These are phyloP conservation scores for Ommatoiulus sabulosus DNA, from an alignment of 2,888 invertebrate genomes.

Conservation along the genomic window DNA sequence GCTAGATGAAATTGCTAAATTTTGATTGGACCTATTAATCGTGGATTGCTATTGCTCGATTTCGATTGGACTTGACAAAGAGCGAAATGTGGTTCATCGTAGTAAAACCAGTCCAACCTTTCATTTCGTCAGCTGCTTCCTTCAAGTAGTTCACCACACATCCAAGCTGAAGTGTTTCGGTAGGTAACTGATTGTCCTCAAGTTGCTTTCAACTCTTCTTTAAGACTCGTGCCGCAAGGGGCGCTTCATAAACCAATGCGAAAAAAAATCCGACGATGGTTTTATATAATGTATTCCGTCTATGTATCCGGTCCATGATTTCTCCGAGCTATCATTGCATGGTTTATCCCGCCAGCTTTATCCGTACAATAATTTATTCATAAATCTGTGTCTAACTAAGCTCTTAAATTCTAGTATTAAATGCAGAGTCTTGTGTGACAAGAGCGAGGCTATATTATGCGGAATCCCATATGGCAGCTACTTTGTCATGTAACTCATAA, in stretches of 20 bases:
- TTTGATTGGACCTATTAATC: background rate
- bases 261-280: background rate
- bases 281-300: background rate
- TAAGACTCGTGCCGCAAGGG: background rate
- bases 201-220: background rate
- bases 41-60: background rate
- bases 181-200: constrained; percentile 4
- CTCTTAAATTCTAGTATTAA: constrained; percentile 40
- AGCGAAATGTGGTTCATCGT: background rate
- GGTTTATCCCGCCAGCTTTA: constrained; percentile 5
- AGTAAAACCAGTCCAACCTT: background rate
- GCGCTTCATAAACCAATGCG: background rate
- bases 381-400: constrained; percentile 40
- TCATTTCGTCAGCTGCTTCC: background rate
- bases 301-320: background rate
- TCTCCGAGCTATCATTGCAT: constrained; percentile 20
- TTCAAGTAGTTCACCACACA: background rate
- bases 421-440: background rate
- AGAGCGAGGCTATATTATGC: background rate
- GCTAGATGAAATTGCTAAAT: background rate
- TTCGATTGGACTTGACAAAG: background rate
- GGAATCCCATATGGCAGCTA: constrained; percentile 21
- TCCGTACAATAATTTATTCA: background rate
- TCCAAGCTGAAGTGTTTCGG: background rate
- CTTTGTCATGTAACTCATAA: constrained; percentile 30